Evolutionary conservation across 2,113 vertebrate genomes (phyloP).

Genomic region (Climacteris rufus): DNA sequence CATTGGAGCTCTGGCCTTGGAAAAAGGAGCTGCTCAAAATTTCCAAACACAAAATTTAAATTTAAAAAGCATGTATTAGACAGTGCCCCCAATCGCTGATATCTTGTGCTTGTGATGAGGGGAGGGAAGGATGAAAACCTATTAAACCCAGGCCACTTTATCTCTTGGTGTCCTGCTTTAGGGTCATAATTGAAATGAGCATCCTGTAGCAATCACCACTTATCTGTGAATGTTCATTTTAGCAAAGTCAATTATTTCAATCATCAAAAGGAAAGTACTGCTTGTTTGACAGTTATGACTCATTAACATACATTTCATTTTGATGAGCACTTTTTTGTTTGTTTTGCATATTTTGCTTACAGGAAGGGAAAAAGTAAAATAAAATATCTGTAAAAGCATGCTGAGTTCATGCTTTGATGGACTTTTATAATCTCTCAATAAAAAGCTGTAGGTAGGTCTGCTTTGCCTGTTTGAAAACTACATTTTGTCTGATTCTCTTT

Average conservation of each 20-base stretch:
- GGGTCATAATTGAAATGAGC: neutral
- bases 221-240: conserved; percentile 13
- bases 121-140: neutral
- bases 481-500: neutral
- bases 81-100: neutral
- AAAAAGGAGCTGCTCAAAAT: neutral
- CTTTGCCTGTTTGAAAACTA: neutral
- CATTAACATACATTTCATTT: neutral
- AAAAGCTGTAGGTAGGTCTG: neutral
- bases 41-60: neutral
- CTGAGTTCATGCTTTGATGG: neutral
- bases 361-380: neutral
- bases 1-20: neutral
- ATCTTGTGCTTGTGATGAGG: neutral
- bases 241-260: conserved; percentile 61
- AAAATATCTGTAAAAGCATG: neutral
- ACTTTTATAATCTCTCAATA: neutral
- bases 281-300: neutral
- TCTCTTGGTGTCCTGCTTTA: neutral
- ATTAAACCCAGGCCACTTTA: neutral
- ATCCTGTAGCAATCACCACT: neutral
- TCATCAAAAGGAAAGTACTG: conserved; percentile 37
- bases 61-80: neutral
- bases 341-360: neutral
- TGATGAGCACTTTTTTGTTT: neutral